Percentiles rank a stretch among this genome's conserved stretches.
phyloP scores from a whole-genome alignment of 2,797 vertebrate genomes.

The Hypotaenidia philippensis region DNA sequence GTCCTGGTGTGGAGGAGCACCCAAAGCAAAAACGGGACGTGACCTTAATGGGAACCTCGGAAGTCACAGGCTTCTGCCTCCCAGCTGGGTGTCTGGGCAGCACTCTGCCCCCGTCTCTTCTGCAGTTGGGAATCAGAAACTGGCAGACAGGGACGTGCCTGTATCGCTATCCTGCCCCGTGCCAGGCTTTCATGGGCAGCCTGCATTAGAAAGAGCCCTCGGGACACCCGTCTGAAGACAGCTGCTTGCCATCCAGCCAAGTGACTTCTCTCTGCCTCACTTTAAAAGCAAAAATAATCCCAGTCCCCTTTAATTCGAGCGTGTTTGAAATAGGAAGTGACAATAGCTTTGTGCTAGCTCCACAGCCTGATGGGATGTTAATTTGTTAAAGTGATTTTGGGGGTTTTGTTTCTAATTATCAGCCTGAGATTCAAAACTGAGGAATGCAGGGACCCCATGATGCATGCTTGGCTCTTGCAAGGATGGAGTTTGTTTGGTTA shows the following conservation, averaged over 20 bases:
- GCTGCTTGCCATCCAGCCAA: neutral
- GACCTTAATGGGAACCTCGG: neutral
- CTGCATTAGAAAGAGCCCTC: neutral
- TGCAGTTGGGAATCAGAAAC: neutral
- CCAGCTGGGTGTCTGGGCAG: neutral
- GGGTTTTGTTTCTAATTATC: neutral
- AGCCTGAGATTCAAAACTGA: neutral
- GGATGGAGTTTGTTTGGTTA: neutral
- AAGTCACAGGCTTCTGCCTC: neutral
- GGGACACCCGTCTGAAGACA: neutral
- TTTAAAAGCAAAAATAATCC: neutral
- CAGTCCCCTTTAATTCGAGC: neutral
- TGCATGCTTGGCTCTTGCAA: neutral
- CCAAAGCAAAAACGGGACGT: accelerated
- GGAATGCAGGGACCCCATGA: neutral
- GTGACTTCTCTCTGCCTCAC: neutral
- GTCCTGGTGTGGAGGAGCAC: neutral
- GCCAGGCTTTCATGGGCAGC: neutral
- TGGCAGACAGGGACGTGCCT: accelerated
- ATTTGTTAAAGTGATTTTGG: neutral
- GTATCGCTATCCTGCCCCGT: accelerated
- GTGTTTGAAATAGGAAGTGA: neutral
- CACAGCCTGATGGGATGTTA: neutral
- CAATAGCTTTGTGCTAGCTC: neutral
- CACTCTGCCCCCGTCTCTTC: neutral